Percentiles rank a stretch among this genome's conserved stretches.
phyloP scores from a whole-genome alignment of 2,797 vertebrate species.

The Alcedo quadribrachys region DNA sequence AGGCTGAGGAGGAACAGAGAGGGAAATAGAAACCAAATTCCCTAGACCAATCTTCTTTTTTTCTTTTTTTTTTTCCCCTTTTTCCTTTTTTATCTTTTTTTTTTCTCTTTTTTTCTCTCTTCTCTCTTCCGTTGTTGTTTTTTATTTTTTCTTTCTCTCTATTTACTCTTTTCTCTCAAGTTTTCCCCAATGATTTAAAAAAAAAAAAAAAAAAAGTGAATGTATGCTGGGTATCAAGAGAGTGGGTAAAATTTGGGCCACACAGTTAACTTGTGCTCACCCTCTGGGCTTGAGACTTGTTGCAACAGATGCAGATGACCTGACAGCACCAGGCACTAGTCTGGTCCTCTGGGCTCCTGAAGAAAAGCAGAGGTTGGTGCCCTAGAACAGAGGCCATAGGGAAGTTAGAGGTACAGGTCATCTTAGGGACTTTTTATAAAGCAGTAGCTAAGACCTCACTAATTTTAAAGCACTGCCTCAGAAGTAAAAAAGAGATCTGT shows the following conservation, averaged over 20 bases:
- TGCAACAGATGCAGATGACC: background rate
- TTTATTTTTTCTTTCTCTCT: background rate
- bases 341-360: background rate
- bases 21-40: background rate
- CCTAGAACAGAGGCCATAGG: background rate
- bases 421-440: background rate
- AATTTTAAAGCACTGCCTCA: background rate
- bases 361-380: background rate
- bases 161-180: background rate
- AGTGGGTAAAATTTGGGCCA: background rate
- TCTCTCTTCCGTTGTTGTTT: background rate
- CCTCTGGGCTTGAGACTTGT: rapidly evolving
- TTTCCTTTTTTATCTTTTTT: background rate
- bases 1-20: background rate
- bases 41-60: background rate
- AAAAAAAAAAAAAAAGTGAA: background rate
- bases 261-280: background rate
- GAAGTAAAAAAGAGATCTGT: background rate
- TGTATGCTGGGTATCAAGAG: rapidly evolving
- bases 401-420: background rate
- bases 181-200: background rate
- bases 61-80: background rate
- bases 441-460: background rate
- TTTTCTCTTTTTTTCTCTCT: background rate
- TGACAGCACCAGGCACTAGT: rapidly evolving